phyloP scores from a whole-genome alignment of 2,888 invertebrate genomes.

The Nycteola revayana region DNA sequence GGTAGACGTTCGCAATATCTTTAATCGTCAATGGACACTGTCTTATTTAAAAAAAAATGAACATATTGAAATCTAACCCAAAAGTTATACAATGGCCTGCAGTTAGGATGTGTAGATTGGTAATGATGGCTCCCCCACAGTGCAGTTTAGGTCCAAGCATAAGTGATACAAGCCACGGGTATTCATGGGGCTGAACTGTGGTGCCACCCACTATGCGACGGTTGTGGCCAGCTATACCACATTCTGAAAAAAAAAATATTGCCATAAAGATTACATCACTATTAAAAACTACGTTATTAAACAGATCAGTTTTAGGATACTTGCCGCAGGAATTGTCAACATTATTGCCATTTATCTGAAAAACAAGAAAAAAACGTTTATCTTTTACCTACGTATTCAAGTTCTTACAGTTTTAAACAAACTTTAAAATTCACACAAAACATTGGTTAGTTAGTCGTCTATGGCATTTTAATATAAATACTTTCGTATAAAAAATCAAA shows the following conservation, averaged over 20 bases:
- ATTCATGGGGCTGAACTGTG: constrained; percentile 71
- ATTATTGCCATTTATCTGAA: not conserved
- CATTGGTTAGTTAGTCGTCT: too few relatives aligned
- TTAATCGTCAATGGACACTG: too few relatives aligned
- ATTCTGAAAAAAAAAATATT: constrained; percentile 55
- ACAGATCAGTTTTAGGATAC: too few relatives aligned
- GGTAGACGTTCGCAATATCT: too few relatives aligned
- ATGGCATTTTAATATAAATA: too few relatives aligned
- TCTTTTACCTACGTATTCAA: too few relatives aligned
- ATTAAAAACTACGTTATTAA: too few relatives aligned
- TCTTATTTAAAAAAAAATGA: constrained; percentile 1
- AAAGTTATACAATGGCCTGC: constrained; percentile 83
- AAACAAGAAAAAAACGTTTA: not conserved
- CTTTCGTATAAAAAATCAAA: too few relatives aligned
- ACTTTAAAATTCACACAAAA: too few relatives aligned
- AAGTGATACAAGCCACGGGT: constrained; percentile 81
- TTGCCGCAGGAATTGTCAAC: not conserved
- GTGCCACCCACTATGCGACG: constrained; percentile 81
- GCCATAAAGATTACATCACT: too few relatives aligned
- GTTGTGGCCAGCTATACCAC: constrained; percentile 62
- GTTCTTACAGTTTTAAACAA: too few relatives aligned
- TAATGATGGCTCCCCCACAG: constrained; percentile 83
- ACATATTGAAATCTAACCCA: constrained; percentile 57
- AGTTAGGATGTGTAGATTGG: constrained; percentile 76
- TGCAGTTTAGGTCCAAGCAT: constrained; percentile 70